phyloP scores from a whole-genome alignment of 2,797 vertebrate species.

The Prionace glauca region DNA sequence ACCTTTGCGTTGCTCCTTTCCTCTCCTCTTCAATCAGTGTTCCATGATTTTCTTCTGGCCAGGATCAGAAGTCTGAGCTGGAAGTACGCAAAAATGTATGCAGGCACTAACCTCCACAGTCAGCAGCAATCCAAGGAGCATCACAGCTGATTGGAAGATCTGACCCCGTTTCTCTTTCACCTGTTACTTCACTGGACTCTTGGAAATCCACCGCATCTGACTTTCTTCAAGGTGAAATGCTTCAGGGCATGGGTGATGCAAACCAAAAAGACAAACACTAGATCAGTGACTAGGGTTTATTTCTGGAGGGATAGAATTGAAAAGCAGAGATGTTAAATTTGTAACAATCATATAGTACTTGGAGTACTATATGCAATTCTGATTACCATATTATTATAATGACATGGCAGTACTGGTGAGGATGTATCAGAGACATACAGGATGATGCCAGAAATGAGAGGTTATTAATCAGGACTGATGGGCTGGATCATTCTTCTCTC shows the following conservation, averaged over 20 bases:
- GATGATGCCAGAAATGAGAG: not conserved
- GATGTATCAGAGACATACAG: not conserved
- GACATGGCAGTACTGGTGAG: not conserved
- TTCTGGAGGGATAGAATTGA: not conserved
- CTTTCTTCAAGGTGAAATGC: not conserved
- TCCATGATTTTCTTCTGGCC: no score
- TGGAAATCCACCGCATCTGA: not conserved
- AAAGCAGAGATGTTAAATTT: not conserved
- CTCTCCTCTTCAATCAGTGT: no score
- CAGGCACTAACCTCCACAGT: not conserved
- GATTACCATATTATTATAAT: not conserved
- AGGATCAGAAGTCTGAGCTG: no score
- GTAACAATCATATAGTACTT: not conserved
- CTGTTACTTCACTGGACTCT: not conserved
- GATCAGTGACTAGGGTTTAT: not conserved
- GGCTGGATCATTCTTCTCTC: no score
- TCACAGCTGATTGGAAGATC: not conserved
- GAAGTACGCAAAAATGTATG: no score
- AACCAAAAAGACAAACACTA: not conserved
- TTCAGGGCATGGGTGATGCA: not conserved
- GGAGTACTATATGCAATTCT: not conserved
- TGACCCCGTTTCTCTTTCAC: not conserved
- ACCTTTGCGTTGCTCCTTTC: no score
- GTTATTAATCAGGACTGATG: not conserved
- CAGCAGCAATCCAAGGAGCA: not conserved